Percentiles rank a stretch among this genome's conserved stretches.
Evolutionary conservation across 2,888 invertebrate genomes (phyloP).

Genomic region (Scaeva pyrastri): DNA sequence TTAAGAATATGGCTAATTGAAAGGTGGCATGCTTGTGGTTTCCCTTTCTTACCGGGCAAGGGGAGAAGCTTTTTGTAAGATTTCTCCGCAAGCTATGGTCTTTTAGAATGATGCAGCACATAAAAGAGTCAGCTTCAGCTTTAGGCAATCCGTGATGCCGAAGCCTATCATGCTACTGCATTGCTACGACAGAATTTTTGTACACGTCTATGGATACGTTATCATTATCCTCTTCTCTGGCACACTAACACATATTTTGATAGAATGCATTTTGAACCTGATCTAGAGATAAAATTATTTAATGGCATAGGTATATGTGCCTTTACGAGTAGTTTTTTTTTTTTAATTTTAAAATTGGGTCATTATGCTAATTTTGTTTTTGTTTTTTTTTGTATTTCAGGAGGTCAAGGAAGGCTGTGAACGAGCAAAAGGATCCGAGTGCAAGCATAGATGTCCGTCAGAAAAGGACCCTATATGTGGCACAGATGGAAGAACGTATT

Average conservation of each 20-base stretch:
- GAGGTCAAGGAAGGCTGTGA: slow-evolving; percentile 87
- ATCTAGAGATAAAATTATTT: slow-evolving; percentile 39
- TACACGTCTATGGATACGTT: slow-evolving; percentile 1
- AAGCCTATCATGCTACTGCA: slow-evolving; percentile 16
- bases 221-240: slow-evolving; percentile 50
- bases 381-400: slow-evolving; percentile 77
- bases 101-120: slow-evolving; percentile 48
- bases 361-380: not conserved
- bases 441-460: slow-evolving; percentile 90
- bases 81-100: slow-evolving; percentile 59
- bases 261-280: slow-evolving; percentile 49
- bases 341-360: slow-evolving; percentile 8
- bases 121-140: slow-evolving; percentile 25
- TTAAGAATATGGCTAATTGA: slow-evolving; percentile 55
- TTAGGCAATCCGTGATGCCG: not conserved
- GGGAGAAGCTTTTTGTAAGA: slow-evolving; percentile 51
- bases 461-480: slow-evolving; percentile 95
- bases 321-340: slow-evolving; percentile 21
- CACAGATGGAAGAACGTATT: slow-evolving; percentile 93
- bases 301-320: slow-evolving; percentile 20
- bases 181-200: not conserved
- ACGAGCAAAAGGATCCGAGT: slow-evolving; percentile 88
- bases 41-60: slow-evolving; percentile 66
- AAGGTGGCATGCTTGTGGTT: slow-evolving; percentile 60
- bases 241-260: slow-evolving; percentile 65